A percentile compares a stretch with the other conserved stretches of the same genome.
Evolutionary conservation across 2,888 invertebrate species (phyloP).

Genomic region (Amblyjoppa fuscipennis): DNA sequence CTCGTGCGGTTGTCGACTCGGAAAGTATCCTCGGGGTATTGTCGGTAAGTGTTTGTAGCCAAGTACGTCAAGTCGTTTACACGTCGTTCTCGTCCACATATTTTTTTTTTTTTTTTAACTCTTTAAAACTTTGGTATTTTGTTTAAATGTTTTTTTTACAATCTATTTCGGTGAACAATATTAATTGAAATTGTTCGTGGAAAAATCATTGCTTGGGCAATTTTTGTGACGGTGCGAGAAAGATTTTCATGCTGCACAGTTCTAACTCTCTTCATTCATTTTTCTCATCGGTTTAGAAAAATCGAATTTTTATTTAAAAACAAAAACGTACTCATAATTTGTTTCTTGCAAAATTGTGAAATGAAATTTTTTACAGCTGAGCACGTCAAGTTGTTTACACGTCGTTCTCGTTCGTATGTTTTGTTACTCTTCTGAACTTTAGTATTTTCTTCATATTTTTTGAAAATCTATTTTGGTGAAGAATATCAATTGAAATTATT

Average conservation of each 20-base stretch:
- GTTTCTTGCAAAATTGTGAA: neutral
- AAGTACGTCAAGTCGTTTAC: conserved; percentile 1
- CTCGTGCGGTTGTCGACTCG: conserved; percentile 85
- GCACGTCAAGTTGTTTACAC: neutral
- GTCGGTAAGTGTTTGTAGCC: conserved; percentile 80
- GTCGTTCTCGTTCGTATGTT: conserved; percentile 9
- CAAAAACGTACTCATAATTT: neutral
- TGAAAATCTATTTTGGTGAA: neutral
- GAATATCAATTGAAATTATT: neutral
- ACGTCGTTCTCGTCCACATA: conserved; percentile 11
- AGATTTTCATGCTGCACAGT: neutral
- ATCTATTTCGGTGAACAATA: neutral
- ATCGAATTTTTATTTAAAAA: neutral
- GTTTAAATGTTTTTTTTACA: neutral
- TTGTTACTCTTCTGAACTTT: neutral
- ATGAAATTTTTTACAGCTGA: conserved; percentile 18
- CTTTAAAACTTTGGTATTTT: neutral
- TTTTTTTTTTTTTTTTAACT: conserved; percentile 3
- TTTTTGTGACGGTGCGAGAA: neutral
- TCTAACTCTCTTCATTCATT: neutral
- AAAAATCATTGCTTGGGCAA: neutral
- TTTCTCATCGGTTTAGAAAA: neutral
- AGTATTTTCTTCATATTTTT: neutral
- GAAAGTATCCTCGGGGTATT: conserved; percentile 83
- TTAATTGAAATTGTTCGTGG: neutral